Percentiles rank a stretch among this genome's conserved stretches.
phyloP scores from a whole-genome alignment of 2,888 invertebrate genomes.

The Ennomos fuscantarius region DNA sequence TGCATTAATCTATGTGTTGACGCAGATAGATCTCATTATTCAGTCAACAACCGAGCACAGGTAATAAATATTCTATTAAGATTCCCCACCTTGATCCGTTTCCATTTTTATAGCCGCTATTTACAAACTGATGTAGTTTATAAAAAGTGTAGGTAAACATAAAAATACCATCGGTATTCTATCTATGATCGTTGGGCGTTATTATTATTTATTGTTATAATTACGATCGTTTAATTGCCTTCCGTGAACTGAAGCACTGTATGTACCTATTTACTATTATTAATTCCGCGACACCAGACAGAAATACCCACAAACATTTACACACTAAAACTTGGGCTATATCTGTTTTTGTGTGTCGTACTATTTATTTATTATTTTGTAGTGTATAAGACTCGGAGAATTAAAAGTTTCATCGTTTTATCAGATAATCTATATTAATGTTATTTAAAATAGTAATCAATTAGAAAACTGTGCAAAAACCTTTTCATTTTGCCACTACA shows the following conservation, averaged over 20 bases:
- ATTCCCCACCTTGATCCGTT: conserved; percentile 68
- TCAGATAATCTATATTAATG: too few species aligned
- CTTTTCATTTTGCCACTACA: too few species aligned
- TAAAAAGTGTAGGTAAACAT: conserved; percentile 39
- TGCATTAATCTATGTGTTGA: conserved; percentile 51
- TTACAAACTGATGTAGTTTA: conserved; percentile 40
- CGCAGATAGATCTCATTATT: conserved; percentile 67
- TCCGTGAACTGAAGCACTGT: conserved; percentile 36
- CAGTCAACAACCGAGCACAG: conserved; percentile 59
- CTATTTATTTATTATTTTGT: too few species aligned
- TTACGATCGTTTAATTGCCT: conserved; percentile 41
- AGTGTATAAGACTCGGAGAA: too few species aligned
- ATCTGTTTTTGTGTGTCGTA: too few species aligned
- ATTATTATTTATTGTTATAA: too few species aligned
- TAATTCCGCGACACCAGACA: conserved; percentile 19
- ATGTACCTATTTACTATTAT: too few species aligned
- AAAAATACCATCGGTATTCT: conserved; percentile 36
- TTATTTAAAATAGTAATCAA: too few species aligned
- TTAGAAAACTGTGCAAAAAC: too few species aligned
- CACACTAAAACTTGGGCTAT: conserved; percentile 7
- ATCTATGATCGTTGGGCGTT: too few species aligned
- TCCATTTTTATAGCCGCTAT: conserved; percentile 52
- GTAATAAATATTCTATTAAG: conserved; percentile 57
- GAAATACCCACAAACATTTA: conserved; percentile 38
- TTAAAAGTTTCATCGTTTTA: too few species aligned